Evolutionary conservation across 2,113 vertebrate genomes (phyloP).

Genomic region (Chitala chitala): DNA sequence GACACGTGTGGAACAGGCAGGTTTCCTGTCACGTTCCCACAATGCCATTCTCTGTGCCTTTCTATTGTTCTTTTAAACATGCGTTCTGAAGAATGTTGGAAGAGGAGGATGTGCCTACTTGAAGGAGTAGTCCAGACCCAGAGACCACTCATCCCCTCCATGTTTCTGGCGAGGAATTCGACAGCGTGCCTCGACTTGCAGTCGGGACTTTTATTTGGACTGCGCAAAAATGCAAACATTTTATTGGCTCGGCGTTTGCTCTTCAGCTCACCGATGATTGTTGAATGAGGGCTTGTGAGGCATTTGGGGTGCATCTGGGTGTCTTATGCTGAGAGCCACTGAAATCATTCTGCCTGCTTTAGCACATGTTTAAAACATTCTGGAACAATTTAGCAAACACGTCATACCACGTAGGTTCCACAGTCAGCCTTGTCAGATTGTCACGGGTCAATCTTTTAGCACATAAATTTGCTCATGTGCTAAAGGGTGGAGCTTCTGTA

Average conservation of each 20-base stretch:
- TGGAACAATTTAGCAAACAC: too few species aligned
- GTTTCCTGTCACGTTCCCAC: background rate
- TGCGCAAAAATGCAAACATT: background rate
- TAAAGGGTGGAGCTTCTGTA: too few species aligned
- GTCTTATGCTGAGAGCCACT: background rate
- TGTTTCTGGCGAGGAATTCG: constrained; percentile 9
- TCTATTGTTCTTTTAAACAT: background rate
- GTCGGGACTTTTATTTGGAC: constrained; percentile 4
- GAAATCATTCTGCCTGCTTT: background rate
- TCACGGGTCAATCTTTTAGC: too few species aligned
- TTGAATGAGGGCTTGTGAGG: background rate
- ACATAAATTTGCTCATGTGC: too few species aligned
- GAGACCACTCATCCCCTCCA: background rate
- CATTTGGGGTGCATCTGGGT: background rate
- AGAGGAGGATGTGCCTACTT: background rate
- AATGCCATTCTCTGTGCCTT: background rate
- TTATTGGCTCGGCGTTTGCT: background rate
- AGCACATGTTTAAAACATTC: background rate
- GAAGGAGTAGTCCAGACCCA: background rate
- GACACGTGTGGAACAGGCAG: background rate
- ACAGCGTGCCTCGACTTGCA: background rate
- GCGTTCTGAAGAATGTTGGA: constrained; percentile 8
- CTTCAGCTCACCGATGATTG: background rate
- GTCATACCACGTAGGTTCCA: too few species aligned
- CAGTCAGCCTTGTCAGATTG: too few species aligned